phyloP scores from a whole-genome alignment of 2,888 invertebrate genomes.

The Amblyjoppa proteus region DNA sequence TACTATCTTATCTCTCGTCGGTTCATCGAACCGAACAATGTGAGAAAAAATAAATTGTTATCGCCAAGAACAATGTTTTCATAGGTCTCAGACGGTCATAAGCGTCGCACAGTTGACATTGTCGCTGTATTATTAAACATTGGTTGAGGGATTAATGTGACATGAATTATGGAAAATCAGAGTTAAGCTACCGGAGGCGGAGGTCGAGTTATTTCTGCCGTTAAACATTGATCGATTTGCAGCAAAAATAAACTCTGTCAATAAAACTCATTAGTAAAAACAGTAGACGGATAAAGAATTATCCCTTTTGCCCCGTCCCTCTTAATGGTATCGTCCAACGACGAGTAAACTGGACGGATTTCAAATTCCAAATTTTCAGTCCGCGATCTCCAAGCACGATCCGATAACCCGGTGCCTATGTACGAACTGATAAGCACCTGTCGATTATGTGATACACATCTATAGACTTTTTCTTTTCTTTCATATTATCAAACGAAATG shows the following conservation, averaged over 20 bases:
- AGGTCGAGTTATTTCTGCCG: neutral
- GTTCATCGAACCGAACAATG: neutral
- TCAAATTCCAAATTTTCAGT: neutral
- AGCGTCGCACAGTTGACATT: neutral
- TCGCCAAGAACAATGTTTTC: constrained; percentile 17
- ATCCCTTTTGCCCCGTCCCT: neutral
- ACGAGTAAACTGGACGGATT: neutral
- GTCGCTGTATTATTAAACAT: neutral
- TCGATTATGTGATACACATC: neutral
- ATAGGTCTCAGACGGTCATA: constrained; percentile 6
- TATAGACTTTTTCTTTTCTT: neutral
- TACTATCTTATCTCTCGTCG: constrained; percentile 18
- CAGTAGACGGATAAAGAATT: neutral
- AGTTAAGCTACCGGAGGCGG: neutral
- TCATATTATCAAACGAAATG: neutral
- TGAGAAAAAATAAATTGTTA: constrained; percentile 13
- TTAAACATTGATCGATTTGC: neutral
- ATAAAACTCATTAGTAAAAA: neutral
- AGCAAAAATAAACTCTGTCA: neutral
- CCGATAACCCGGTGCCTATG: constrained; percentile 2
- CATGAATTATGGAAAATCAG: neutral
- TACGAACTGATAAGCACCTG: constrained; percentile 27
- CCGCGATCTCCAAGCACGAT: neutral
- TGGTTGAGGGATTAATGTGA: neutral
- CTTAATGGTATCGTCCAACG: neutral